These are phyloP conservation scores for Neolamprologus brichardi DNA, from an alignment of 2,113 vertebrate genomes.

Conservation along the genomic window DNA sequence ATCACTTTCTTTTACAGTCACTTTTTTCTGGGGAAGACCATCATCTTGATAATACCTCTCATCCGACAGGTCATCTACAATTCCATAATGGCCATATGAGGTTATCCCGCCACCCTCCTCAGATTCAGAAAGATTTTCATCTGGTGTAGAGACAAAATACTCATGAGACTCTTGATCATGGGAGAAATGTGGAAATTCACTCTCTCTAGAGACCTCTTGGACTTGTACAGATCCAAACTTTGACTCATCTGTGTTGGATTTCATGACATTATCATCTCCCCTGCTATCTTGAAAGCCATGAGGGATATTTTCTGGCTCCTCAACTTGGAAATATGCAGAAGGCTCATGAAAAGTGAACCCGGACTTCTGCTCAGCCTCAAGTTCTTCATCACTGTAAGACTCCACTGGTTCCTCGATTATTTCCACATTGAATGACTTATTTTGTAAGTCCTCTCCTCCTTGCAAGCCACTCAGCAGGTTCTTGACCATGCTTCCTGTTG, in stretches of 20 bases:
- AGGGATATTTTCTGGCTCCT: conserved; percentile 80
- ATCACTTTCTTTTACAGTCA: conserved; percentile 51
- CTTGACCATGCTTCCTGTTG: conserved; percentile 78
- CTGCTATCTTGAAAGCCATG: conserved; percentile 26
- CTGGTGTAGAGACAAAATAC: conserved; percentile 91
- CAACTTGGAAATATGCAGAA: conserved; percentile 80
- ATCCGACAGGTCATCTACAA: conserved; percentile 73
- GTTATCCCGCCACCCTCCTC: conserved; percentile 75
- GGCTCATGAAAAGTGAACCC: conserved; percentile 36
- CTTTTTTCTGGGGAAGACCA: conserved; percentile 2
- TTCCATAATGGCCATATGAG: conserved; percentile 79
- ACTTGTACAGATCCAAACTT: conserved; percentile 52
- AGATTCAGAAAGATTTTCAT: conserved; percentile 73
- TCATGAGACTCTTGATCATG: conserved; percentile 74
- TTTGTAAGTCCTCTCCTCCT: conserved; percentile 60
- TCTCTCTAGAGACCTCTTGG: conserved; percentile 52
- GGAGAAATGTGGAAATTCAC: conserved; percentile 53
- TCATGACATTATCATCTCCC: not conserved
- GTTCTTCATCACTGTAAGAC: conserved; percentile 58
- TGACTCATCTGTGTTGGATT: not conserved
- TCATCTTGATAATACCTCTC: conserved; percentile 73
- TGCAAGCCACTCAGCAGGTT: conserved; percentile 77
- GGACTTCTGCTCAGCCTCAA: conserved; percentile 56
- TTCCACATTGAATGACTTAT: conserved; percentile 82
- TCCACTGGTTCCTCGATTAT: conserved; percentile 84